phyloP scores from a whole-genome alignment of 2,888 invertebrate species.

The Lycia hirtaria region DNA sequence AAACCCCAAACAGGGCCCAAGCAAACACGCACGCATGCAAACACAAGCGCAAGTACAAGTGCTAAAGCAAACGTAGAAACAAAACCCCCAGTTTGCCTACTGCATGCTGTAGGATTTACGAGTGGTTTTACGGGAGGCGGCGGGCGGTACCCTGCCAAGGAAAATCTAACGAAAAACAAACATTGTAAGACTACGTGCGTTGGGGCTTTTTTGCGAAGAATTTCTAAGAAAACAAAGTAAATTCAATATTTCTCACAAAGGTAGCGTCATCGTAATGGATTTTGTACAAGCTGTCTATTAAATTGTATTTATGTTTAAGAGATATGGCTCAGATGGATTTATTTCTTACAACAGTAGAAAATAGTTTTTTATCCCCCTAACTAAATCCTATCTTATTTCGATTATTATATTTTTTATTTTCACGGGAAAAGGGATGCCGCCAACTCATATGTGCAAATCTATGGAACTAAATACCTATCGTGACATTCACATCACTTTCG shows the following conservation, averaged over 20 bases:
- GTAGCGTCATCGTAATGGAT: too few relatives aligned
- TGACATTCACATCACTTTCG: too few relatives aligned
- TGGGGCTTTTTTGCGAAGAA: conserved; percentile 11
- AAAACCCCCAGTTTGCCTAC: conserved; percentile 39
- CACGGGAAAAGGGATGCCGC: too few relatives aligned
- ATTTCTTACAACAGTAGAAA: too few relatives aligned
- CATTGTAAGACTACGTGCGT: not conserved
- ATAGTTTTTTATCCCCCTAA: too few relatives aligned
- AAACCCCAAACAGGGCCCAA: conserved; percentile 39
- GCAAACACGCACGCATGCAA: conserved; percentile 49
- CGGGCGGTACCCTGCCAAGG: conserved; percentile 14
- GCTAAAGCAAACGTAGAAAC: conserved; percentile 52
- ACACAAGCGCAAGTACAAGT: conserved; percentile 55
- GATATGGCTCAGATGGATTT: too few relatives aligned
- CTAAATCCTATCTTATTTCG: too few relatives aligned
- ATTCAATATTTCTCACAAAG: not conserved
- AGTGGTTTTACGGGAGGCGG: conserved; percentile 32
- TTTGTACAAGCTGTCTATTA: too few relatives aligned
- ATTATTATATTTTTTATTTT: too few relatives aligned
- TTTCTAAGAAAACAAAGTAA: conserved; percentile 2
- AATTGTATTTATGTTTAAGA: too few relatives aligned
- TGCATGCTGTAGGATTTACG: conserved; percentile 35
- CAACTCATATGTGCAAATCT: too few relatives aligned
- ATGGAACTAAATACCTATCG: too few relatives aligned
- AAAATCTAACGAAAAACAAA: conserved; percentile 22